These are phyloP conservation scores for Pseudomyrmex flavicornis DNA, from an alignment of 1,140 invertebrate species.

Conservation along the genomic window DNA sequence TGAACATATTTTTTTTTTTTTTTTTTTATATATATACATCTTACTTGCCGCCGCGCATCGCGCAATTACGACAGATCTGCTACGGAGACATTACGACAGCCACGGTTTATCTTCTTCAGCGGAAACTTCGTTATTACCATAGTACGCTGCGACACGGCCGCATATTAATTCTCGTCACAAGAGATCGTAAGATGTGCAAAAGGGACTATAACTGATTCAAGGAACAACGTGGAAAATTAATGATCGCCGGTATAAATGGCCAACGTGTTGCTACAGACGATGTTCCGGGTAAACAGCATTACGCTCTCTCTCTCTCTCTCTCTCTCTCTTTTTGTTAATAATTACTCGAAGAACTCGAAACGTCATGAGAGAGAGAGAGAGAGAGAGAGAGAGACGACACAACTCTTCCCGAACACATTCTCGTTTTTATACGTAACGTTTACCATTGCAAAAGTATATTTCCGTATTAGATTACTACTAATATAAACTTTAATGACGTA, in stretches of 20 bases:
- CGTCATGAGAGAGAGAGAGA: background rate
- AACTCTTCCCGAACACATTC: background rate
- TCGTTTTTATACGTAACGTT: background rate
- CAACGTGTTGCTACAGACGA: constrained; percentile 56
- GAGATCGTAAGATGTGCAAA: constrained; percentile 54
- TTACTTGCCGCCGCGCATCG: constrained; percentile 10
- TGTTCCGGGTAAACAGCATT: constrained; percentile 42
- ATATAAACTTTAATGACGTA: background rate
- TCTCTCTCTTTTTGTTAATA: constrained; percentile 20
- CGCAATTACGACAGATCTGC: constrained; percentile 27
- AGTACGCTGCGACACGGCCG: constrained; percentile 51
- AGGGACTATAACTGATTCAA: constrained; percentile 53
- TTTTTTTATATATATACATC: background rate
- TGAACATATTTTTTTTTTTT: constrained; percentile 7
- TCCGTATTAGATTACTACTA: background rate
- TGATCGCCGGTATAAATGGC: constrained; percentile 52
- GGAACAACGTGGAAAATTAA: constrained; percentile 58
- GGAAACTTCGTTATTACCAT: constrained; percentile 54
- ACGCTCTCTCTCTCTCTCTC: background rate
- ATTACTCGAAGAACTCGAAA: constrained; percentile 46
- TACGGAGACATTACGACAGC: constrained; percentile 38
- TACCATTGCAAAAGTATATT: background rate
- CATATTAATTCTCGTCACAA: constrained; percentile 60
- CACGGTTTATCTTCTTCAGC: constrained; percentile 55
- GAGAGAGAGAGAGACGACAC: background rate